phyloP scores from a whole-genome alignment of 2,113 vertebrate species.

The Egretta garzetta region DNA sequence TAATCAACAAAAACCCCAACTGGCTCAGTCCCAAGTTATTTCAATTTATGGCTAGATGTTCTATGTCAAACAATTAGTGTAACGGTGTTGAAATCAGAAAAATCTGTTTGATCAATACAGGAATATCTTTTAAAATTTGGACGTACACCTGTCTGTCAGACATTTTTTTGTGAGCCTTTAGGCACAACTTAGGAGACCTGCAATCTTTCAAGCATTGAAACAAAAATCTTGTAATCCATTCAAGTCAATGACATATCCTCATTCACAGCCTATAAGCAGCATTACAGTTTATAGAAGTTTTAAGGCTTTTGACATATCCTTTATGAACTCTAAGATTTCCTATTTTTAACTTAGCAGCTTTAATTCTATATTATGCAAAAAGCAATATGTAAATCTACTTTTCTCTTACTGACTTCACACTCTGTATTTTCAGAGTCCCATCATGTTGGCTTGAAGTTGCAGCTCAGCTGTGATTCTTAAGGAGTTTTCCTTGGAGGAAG shows the following conservation, averaged over 20 bases:
- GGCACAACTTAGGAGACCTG: neutral
- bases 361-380: neutral
- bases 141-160: neutral
- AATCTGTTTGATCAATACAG: neutral
- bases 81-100: neutral
- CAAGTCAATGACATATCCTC: neutral
- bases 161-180: neutral
- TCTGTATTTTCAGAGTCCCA: neutral
- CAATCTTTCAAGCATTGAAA: neutral
- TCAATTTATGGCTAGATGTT: neutral
- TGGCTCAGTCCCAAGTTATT: neutral
- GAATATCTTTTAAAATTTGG: neutral
- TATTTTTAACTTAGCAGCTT: neutral
- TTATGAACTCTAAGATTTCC: neutral
- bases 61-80: neutral
- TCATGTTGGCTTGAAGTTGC: neutral
- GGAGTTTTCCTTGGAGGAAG: neutral
- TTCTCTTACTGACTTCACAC: neutral
- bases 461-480: neutral
- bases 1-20: accelerated
- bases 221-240: neutral
- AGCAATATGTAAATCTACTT: neutral
- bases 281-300: neutral
- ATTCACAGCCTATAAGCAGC: neutral
- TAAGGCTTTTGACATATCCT: neutral